phyloP scores from a whole-genome alignment of 1,140 invertebrate species.

The Dendrolimus kikuchii region DNA sequence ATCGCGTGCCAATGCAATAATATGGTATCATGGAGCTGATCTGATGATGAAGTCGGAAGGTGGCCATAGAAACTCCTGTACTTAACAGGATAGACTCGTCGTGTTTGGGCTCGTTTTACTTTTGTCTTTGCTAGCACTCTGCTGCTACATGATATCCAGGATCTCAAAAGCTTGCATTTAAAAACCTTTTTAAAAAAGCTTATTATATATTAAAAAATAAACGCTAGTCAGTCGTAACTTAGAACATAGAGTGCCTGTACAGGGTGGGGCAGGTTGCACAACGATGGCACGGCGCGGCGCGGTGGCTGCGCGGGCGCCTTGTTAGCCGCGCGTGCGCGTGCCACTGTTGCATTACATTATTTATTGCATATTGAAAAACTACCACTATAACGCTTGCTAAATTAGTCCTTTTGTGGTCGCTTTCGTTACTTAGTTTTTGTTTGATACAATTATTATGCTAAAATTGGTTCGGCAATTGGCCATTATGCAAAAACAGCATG shows the following conservation, averaged over 20 bases:
- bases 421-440: slow-evolving; percentile 21
- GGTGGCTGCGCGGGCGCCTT: slow-evolving; percentile 37
- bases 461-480: slow-evolving; percentile 6
- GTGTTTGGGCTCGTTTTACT: no score
- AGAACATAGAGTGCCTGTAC: slow-evolving; percentile 25
- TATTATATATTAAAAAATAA: slow-evolving; percentile 13
- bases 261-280: slow-evolving; percentile 65
- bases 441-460: slow-evolving; percentile 8
- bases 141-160: no score
- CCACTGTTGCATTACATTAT: slow-evolving; percentile 62
- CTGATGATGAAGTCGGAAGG: no score
- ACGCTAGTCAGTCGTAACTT: slow-evolving; percentile 18
- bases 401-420: slow-evolving; percentile 25
- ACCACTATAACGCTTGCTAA: slow-evolving; percentile 38
- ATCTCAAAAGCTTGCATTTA: no score
- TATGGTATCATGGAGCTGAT: no score
- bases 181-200: no score
- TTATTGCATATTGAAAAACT: slow-evolving; percentile 70
- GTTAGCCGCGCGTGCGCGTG: slow-evolving; percentile 60
- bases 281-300: slow-evolving; percentile 49
- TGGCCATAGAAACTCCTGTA: no score
- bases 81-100: no score
- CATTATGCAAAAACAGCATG: slow-evolving; percentile 11
- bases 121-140: no score
- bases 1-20: no score